Evolutionary conservation across 2,888 invertebrate species (phyloP).

Genomic region (Hydropsyche betteni): DNA sequence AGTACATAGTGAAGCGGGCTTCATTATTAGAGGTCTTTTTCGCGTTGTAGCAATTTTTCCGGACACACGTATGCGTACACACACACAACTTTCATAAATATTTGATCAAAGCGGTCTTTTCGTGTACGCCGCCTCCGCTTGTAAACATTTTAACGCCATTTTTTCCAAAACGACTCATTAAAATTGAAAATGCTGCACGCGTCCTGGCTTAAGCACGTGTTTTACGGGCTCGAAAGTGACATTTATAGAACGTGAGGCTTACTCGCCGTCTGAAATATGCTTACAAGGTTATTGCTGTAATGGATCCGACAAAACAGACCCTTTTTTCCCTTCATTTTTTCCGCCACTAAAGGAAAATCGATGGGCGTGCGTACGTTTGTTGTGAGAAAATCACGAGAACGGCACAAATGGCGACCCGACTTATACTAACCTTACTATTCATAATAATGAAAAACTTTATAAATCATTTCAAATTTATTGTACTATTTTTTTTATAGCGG

Average conservation of each 20-base stretch:
- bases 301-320: constrained; percentile 31
- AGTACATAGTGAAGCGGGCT: constrained; percentile 5
- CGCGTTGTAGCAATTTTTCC: constrained; percentile 2
- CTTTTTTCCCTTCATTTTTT: constrained; percentile 2
- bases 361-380: background rate
- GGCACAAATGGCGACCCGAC: background rate
- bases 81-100: constrained; percentile 1
- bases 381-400: background rate
- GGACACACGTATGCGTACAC: too few species aligned
- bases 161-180: constrained; percentile 29
- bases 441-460: too few species aligned
- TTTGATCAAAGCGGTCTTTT: constrained; percentile 14
- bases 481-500: background rate
- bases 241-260: constrained; percentile 31
- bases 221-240: constrained; percentile 28
- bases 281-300: constrained; percentile 34
- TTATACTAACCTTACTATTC: background rate
- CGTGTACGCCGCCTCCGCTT: background rate
- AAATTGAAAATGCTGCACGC: constrained; percentile 26
- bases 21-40: constrained; percentile 15
- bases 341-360: background rate
- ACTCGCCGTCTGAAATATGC: constrained; percentile 33
- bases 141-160: constrained; percentile 26
- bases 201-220: constrained; percentile 17
- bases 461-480: background rate